phyloP scores from a whole-genome alignment of 2,888 invertebrate genomes.

The Temnothorax unifasciatus region DNA sequence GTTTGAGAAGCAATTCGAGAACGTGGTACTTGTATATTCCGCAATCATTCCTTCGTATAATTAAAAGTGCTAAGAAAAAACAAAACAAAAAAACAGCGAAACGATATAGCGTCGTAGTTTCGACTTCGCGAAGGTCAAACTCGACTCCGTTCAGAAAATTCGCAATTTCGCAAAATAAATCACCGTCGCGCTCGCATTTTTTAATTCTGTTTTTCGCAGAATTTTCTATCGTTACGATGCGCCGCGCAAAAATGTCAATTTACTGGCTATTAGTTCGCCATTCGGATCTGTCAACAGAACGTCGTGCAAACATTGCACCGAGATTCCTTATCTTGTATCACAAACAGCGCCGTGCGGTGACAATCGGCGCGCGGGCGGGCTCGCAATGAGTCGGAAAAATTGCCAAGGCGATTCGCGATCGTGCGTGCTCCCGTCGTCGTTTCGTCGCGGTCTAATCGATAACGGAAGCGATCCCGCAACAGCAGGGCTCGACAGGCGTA shows the following conservation, averaged over 20 bases:
- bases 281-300: slow-evolving; percentile 70
- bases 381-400: slow-evolving; percentile 43
- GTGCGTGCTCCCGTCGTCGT: not conserved
- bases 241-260: slow-evolving; percentile 56
- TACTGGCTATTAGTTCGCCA: slow-evolving; percentile 58
- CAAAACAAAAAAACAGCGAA: not conserved
- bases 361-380: slow-evolving; percentile 64
- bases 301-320: slow-evolving; percentile 74
- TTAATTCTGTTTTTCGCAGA: not conserved
- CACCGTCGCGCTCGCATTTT: not conserved
- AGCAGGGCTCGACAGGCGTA: not conserved
- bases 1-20: slow-evolving; percentile 34
- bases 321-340: slow-evolving; percentile 78
- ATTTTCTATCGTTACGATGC: slow-evolving; percentile 13
- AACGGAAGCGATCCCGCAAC: slow-evolving; percentile 12
- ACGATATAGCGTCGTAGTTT: not conserved
- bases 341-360: slow-evolving; percentile 63
- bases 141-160: not conserved
- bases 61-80: slow-evolving; percentile 6
- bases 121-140: not conserved
- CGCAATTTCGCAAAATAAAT: not conserved
- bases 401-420: slow-evolving; percentile 50
- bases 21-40: slow-evolving; percentile 23
- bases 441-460: slow-evolving; percentile 12
- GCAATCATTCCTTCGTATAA: slow-evolving; percentile 25